Conservation (phyloP, 37 sponge, comb jelly and placozoan genomes). For the Halisarca cf. caerulea region DNA sequence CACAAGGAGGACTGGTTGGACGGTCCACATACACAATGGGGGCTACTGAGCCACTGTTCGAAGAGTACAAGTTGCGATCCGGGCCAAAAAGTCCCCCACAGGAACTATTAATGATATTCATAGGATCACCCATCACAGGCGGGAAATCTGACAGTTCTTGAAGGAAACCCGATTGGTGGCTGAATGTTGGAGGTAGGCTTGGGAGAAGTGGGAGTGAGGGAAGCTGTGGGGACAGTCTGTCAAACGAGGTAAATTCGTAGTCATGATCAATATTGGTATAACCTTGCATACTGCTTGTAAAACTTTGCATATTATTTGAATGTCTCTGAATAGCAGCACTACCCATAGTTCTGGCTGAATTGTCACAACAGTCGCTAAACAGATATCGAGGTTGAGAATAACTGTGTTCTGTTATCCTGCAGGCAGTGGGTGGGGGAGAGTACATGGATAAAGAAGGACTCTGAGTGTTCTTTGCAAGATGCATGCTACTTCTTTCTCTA, state of each 20-base stretch:
- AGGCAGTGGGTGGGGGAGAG: not conserved
- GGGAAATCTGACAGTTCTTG: not conserved
- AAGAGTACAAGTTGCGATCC: not conserved
- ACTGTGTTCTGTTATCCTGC: not conserved
- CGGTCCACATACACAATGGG: constrained; percentile 43
- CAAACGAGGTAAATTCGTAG: not conserved
- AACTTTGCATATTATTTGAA: no score
- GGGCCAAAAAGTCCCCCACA: not conserved
- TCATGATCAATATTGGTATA: not conserved
- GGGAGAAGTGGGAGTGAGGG: not conserved
- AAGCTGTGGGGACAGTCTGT: constrained; percentile 1
- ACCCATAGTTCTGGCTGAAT: not conserved
- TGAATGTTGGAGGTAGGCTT: not conserved
- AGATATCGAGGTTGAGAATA: constrained; percentile 4
- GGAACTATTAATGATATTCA: not conserved
- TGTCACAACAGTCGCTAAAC: not conserved
- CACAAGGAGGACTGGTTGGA: constrained; percentile 33
- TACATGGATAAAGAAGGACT: no score
- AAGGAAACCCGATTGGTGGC: not conserved
- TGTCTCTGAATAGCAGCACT: not conserved
- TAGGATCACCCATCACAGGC: not conserved
- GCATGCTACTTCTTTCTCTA: no score
- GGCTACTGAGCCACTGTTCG: constrained; percentile 11
- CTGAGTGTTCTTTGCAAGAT: no score
- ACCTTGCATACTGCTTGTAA: not conserved